Conservation (phyloP, 2,888 invertebrate genomes). For the Ormyrus pomaceus region DNA sequence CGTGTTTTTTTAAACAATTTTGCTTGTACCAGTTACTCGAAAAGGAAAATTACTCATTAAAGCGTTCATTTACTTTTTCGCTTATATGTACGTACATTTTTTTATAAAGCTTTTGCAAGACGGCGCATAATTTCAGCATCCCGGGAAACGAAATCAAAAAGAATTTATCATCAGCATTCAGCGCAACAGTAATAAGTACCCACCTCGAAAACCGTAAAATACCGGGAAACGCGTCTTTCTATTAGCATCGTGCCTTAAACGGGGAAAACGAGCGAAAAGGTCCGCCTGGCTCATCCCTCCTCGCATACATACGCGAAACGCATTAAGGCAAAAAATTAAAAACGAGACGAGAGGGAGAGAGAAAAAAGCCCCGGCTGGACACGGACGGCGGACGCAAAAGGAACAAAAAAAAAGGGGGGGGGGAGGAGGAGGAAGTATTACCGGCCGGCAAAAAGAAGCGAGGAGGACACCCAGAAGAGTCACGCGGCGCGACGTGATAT, state of each 20-base stretch:
- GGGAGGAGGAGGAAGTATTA: not conserved
- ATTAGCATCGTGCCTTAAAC: constrained; percentile 36
- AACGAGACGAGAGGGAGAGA: constrained; percentile 16
- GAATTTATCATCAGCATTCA: constrained; percentile 9
- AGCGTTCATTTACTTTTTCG: not conserved
- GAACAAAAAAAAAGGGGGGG: constrained; percentile 13
- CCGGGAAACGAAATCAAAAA: constrained; percentile 5
- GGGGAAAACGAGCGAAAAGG: constrained; percentile 24
- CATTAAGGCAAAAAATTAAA: constrained; percentile 46
- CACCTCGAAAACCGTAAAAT: constrained; percentile 25
- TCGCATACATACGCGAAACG: not conserved
- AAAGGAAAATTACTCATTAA: no score
- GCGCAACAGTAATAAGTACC: not conserved
- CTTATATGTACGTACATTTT: no score
- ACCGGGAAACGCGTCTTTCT: constrained; percentile 39
- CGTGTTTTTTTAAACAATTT: no score
- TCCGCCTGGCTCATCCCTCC: not conserved
- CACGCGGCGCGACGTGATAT: constrained; percentile 2
- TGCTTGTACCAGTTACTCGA: no score
- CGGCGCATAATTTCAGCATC: not conserved
- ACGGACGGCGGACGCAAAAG: not conserved
- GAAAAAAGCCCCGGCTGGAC: no score
- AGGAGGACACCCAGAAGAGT: constrained; percentile 1
- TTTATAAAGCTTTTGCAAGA: no score
- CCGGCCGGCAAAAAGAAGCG: constrained; percentile 8